Conservation (phyloP, 64 coral and sea anemone genomes). For the Montipora capricornis region DNA sequence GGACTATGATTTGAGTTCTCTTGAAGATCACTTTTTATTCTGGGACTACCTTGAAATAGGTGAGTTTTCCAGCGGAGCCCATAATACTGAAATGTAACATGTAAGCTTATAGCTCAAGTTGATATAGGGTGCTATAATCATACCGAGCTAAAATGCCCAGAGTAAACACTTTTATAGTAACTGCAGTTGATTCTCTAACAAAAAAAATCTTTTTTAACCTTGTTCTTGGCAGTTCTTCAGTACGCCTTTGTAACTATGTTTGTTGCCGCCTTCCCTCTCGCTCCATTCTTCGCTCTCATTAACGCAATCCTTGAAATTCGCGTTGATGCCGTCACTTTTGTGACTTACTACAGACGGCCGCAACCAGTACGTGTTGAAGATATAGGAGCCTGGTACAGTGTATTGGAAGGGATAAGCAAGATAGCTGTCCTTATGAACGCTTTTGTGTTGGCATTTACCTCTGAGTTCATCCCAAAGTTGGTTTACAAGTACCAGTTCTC, state of each 20-base stretch:
- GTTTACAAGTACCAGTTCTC: slow-evolving; percentile 60
- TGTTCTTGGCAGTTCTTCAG: slow-evolving; percentile 75
- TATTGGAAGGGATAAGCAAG: slow-evolving; percentile 65
- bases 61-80: not conserved
- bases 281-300: slow-evolving; percentile 85
- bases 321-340: slow-evolving; percentile 89
- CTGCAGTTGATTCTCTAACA: not conserved
- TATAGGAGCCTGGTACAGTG: slow-evolving; percentile 86
- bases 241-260: slow-evolving; percentile 97
- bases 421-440: slow-evolving; percentile 84
- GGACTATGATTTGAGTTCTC: slow-evolving; percentile 70
- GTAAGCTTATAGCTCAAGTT: too few species aligned
- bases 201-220: not conserved
- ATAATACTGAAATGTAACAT: too few species aligned
- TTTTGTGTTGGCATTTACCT: slow-evolving; percentile 87
- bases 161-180: too few species aligned
- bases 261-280: slow-evolving; percentile 84
- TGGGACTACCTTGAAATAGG: slow-evolving; percentile 98
- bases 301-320: slow-evolving; percentile 82
- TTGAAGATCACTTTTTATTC: slow-evolving; percentile 84
- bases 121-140: too few species aligned
- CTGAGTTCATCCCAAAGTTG: slow-evolving; percentile 92
- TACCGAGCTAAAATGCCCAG: too few species aligned
- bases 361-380: slow-evolving; percentile 75
- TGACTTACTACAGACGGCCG: slow-evolving; percentile 75